Base-by-base conservation (phyloP, 2,797 vertebrate genomes). In the Sebastes hubbsi region DNA sequence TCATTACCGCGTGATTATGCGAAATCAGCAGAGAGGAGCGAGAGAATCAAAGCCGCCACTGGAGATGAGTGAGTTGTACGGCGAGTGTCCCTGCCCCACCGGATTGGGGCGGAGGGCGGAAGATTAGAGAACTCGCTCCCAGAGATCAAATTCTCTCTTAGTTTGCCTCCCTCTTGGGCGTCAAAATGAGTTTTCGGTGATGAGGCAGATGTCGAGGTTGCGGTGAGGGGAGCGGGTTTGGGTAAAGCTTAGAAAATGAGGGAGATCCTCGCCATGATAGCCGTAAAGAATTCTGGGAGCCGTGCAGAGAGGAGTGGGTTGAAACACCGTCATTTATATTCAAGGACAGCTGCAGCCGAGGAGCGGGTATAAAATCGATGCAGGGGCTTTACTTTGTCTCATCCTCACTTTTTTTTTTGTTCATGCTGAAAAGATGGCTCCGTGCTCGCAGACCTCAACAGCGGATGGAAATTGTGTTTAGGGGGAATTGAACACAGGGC, bases 1-100 rank as follows among this genome's bases (percentile, higher is more conserved):
- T 94, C 92, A 94, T 95, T 94, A 94, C 76, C 14, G 74, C 8
- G 77, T 87, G 90, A 95, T 94, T 93, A 94, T 93, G 92, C 81
- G 64, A 92, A 92, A 93, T 92, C 90, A 89, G 88, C 91, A 87
- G 89, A 89, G 90, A 83, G 88, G 88, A 87, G 89, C 64, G 54
- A 87, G 79, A 86, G 90, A 94, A 93, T 94, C 89, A 94, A 93
- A 92, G 91, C 85, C 36, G 61, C 89, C 80, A 64, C 83, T 86
- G 90, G 85, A 93, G 91, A 93, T 85, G 93, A 92, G 89, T 80
- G 90, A 94, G 83, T 88, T 82, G 91, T 93, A 91, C 82, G 34
- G 91, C 91, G 90, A 94, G 90, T 88, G 91, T 91, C 89, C 86
- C 80, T 66, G 83, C 91, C 88, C 83, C 82, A 11, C 8, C 4